Evolutionary conservation across 1,140 invertebrate species (phyloP), one percentile per base, ranked within the genome.

Genomic region (Drosophila navojoa): DNA sequence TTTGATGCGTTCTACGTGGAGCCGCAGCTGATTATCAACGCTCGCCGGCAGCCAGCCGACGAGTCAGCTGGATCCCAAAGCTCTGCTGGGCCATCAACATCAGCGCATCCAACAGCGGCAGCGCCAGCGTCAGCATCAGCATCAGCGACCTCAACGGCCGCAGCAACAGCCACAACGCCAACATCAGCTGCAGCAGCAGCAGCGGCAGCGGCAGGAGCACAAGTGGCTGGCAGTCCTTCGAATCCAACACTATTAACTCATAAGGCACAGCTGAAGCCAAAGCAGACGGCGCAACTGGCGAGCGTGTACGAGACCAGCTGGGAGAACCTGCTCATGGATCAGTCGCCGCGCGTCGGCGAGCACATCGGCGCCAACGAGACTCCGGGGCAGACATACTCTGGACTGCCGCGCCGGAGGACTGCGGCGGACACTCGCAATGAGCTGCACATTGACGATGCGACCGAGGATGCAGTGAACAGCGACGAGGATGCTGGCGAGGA

Each of bases 1-100:
- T 98, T 97, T 85, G 95, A 96, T 16, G 92, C 77, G 6, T 94
- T 94, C 67, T 91, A 92, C 38, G 68, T 67, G 10, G 93, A 94
- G 42, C 93, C 93, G 9, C 81, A 90, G 61, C 78, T 92, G 2
- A 92, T 93, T n/a, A 71, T 92, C 7, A 52, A 69, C 2, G 54
- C 75, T 0, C 71, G 79, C 2, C 87, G 76, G 60, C 54, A 78
- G 50, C 63, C 71, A 5, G 55, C 54, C 40, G 78, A 78, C 68
- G 84, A 79, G 15, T 44, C 67, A 58, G 3, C 7, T 22, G 15
- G 69, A 7, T 27, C 45, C 13, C 40, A 10, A 32, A 19, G 35
- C 5, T 9, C 16, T 4, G 25, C 25, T 45, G 58, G 38, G 4
- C 9, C 9, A 11, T 11, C 27, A 15, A 16, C 15, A 16, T 38